Evolutionary conservation across 2,797 vertebrate genomes (phyloP).

Genomic region (Cossypha dichroa): DNA sequence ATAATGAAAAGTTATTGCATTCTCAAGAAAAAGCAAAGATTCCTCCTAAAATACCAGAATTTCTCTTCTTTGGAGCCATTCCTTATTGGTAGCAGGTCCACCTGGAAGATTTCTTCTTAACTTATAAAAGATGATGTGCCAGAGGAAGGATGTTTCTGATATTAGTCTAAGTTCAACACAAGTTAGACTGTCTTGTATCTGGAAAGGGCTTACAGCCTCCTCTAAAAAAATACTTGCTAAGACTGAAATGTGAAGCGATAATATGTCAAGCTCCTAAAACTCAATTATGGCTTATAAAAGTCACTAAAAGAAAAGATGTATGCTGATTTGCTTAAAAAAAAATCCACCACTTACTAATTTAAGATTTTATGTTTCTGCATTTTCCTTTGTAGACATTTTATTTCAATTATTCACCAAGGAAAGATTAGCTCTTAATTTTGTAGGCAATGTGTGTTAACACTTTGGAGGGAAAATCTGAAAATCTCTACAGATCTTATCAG

Average conservation of each 20-base stretch:
- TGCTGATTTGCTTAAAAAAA: background rate
- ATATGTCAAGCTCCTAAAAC: background rate
- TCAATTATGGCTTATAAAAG: background rate
- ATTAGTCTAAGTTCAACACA: background rate
- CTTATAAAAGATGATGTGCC: background rate
- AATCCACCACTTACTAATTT: background rate
- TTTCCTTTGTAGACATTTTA: background rate
- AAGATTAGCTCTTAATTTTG: background rate
- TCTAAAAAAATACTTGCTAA: background rate
- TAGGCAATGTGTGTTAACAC: background rate
- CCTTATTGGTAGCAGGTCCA: background rate
- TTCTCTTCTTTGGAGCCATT: background rate
- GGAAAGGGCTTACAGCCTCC: background rate
- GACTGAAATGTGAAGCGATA: background rate
- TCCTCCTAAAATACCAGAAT: background rate
- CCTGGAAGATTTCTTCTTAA: background rate
- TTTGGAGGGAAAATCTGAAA: background rate
- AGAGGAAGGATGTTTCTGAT: background rate
- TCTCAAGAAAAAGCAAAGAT: background rate
- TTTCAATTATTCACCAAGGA: background rate
- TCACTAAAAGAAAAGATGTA: background rate
- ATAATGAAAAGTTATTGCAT: background rate
- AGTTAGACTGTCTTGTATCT: background rate
- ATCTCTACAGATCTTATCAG: background rate
- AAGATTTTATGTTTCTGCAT: background rate